Base-by-base conservation (phyloP, 2,797 vertebrate genomes). In the Jordanella pulchra region DNA sequence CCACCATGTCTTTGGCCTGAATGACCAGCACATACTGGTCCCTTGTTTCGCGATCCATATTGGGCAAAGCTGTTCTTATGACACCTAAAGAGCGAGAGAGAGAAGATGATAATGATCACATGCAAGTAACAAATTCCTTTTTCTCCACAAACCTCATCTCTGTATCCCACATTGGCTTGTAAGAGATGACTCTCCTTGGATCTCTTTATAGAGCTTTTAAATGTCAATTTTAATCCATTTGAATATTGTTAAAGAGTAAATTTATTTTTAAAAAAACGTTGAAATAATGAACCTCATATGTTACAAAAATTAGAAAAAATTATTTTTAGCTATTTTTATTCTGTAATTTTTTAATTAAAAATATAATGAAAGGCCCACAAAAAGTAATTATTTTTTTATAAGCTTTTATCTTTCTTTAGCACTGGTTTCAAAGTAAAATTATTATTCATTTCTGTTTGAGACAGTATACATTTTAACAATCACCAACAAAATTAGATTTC, bases 1-100 rank as follows among this genome's bases (percentile, higher is more conserved):
- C 98, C 74, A 98, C 97, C 97, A 99, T 99, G 92, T 99, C 98
- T 89, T 99, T 99, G 87, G 98, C 98, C 93, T 99, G 97, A 92
- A 99, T 98, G 86, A 99, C 96, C 27, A 99, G 91, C 21, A 98
- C 93, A 30, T 99, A 99, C 89, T 98, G 96, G 92, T 99, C 97
- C 89, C 96, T 95, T 7, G 95, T 96, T 92, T 99, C 98, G 71
- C 98, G 95, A 88, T 99, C 98, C 98, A 99, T 99, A 89, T 97
- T 97, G 0, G 97, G 95, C 76, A 99, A 95, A 67, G 98, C 98
- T 65, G 97, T 99, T 88, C 97, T 95, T 91, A 99, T 96, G 82
- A 99, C 91, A 79, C 97, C 97, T 99, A 89, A 10, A 54, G 27
- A 64, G 9, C 17, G 32, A 68, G 15, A 1, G 17, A 78, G 18